Evolutionary conservation across 2,797 vertebrate species (phyloP).

Genomic region (Tympanoctomys barrerae): DNA sequence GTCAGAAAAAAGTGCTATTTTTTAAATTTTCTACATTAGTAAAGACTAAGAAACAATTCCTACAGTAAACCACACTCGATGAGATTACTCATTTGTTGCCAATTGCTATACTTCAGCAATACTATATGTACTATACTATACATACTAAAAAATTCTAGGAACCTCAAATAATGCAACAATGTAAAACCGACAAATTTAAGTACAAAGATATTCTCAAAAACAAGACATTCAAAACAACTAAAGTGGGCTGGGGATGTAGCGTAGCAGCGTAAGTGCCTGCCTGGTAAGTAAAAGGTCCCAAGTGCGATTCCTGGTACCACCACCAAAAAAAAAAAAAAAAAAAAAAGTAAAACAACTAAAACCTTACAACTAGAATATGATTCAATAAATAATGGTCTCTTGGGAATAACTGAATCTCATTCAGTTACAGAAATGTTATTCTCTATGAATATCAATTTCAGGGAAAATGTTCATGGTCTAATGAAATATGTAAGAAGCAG

Average conservation of each 20-base stretch:
- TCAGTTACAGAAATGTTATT: conserved; percentile 6
- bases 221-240: conserved; percentile 33
- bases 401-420: neutral
- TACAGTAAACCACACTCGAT: neutral
- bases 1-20: conserved; percentile 26
- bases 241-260: no score
- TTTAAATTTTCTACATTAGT: conserved; percentile 24
- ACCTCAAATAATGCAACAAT: conserved; percentile 42
- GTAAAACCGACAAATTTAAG: neutral
- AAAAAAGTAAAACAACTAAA: neutral
- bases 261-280: no score
- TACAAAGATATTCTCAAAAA: conserved; percentile 39
- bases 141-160: conserved; percentile 24
- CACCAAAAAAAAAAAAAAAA: no score
- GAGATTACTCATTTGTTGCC: neutral
- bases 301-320: no score
- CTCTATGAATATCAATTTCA: conserved; percentile 59
- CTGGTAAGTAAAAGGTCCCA: no score
- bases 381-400: neutral
- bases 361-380: conserved; percentile 23
- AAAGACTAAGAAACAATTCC: conserved; percentile 25
- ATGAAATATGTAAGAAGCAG: neutral
- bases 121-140: neutral
- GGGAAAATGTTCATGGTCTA: neutral
- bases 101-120: neutral